Base-by-base conservation (phyloP, 2,113 vertebrate genomes). In the Macaca nemestrina region DNA sequence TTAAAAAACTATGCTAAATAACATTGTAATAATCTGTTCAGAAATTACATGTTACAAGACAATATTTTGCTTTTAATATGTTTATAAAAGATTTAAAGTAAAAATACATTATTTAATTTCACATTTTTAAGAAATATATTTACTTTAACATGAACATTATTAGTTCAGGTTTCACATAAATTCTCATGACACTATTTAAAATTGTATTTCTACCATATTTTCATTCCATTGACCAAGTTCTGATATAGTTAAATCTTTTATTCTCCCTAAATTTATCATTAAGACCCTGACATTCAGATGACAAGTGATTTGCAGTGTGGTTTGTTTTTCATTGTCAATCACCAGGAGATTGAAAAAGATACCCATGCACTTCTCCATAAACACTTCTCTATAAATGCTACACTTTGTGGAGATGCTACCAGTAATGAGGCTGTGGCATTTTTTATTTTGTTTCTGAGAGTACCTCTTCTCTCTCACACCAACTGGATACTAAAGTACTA, bases 11-110 rank as follows among this genome's bases (percentile, higher is more conserved):
- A 35, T 45, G 8, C 6, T 68, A 75, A 91, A 80, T 93, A 61
- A 85, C 27, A 80, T 90, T 61, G 78, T 55, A 87, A 52, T 64
- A 89, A 57, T 59, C 20, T 72, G 30, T 87, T 94, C 25, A 82
- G 10, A 1, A 92, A 70, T 87, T 96, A 35, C 90, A 90, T 70
- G 76, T 97, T 92, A 79, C 38, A 40, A 96, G 78, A 93, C 57
- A 95, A 97, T 97, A 96, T 98, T 97, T 96, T 98, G 94, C 97
- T 98, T 98, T 95, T 97, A 87, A 92, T 94, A 98, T 95, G 97
- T 96, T 96, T 91, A 95, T 89, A 97, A 98, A 95, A 92, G 97
- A 57, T 97, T 97, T 97, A 87, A 97, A 96, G 89, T 93, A 87
- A 94, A 98, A 95, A 97, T 97, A 96, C 98, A 97, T 43, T n/a